phyloP scores from a whole-genome alignment of 2,888 invertebrate genomes.

The Drosophila siamana region DNA sequence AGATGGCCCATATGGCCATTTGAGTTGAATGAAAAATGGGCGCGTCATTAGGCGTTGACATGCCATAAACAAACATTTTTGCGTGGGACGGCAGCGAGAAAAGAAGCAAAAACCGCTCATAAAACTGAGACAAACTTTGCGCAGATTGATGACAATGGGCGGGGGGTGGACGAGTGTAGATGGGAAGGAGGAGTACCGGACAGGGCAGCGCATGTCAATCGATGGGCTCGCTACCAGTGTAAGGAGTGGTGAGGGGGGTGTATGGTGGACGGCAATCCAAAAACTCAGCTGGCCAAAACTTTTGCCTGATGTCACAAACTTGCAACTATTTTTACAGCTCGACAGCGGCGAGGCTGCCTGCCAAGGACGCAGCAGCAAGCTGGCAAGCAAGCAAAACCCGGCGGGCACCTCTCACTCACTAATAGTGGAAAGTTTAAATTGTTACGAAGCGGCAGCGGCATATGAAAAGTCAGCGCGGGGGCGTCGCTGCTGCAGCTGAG shows the following conservation, averaged over 20 bases:
- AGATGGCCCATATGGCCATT: constrained; percentile 42
- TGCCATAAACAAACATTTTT: constrained; percentile 77
- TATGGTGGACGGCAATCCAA: constrained; percentile 9
- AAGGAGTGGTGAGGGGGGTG: constrained; percentile 14
- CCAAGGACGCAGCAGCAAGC: neutral
- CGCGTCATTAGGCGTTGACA: constrained; percentile 82
- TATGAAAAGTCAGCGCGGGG: constrained; percentile 76
- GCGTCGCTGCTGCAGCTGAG: constrained; percentile 24
- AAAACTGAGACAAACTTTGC: constrained; percentile 64
- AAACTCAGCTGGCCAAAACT: constrained; percentile 49
- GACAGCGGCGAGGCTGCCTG: constrained; percentile 5
- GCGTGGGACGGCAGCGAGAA: constrained; percentile 37
- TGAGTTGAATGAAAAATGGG: constrained; percentile 71
- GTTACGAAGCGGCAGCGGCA: constrained; percentile 73
- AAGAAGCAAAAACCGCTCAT: constrained; percentile 52
- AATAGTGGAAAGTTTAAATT: constrained; percentile 81
- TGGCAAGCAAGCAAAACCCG: constrained; percentile 12
- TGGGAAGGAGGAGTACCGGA: constrained; percentile 6
- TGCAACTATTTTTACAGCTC: constrained; percentile 68
- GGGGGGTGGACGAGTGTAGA: too few relatives aligned
- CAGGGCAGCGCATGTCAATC: constrained; percentile 53
- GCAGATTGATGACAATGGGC: constrained; percentile 71
- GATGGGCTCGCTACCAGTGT: constrained; percentile 53
- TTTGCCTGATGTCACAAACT: constrained; percentile 70
- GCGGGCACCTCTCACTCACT: constrained; percentile 61